Conservation (phyloP, 2,113 vertebrate genomes). For the Chrysochloris asiatica region DNA sequence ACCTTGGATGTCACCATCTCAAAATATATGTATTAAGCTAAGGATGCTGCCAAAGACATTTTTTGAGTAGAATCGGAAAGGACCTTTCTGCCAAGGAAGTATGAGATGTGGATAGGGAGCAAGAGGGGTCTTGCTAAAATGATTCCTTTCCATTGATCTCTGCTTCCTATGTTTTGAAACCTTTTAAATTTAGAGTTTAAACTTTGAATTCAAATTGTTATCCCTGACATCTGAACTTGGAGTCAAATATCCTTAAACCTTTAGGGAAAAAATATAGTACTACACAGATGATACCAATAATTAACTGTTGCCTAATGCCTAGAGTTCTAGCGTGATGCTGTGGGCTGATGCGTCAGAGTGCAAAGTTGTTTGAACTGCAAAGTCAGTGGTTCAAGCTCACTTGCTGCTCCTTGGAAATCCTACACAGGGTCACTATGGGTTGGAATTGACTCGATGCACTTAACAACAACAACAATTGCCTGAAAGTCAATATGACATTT, state of each 20-base stretch:
- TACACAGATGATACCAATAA: slow-evolving; percentile 49
- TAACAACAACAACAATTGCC: no score
- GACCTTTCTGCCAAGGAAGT: neutral
- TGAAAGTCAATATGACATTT: neutral
- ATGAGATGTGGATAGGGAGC: neutral
- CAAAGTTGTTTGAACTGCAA: no score
- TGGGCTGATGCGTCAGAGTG: no score
- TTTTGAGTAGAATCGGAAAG: neutral
- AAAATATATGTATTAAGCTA: slow-evolving; percentile 16
- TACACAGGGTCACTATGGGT: no score
- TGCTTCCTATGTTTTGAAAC: slow-evolving; percentile 62
- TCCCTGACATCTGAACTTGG: slow-evolving; percentile 37
- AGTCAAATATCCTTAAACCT: slow-evolving; percentile 54
- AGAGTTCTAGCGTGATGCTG: no score
- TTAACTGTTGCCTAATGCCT: slow-evolving; percentile 53
- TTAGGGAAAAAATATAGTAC: slow-evolving; percentile 62
- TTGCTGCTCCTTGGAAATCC: no score
- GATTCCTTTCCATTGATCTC: slow-evolving; percentile 39
- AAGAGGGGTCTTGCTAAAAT: slow-evolving; percentile 17
- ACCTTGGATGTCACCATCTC: neutral
- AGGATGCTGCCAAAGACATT: neutral
- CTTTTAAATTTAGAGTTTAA: slow-evolving; percentile 59
- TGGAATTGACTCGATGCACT: no score
- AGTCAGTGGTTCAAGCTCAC: no score
- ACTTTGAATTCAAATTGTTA: slow-evolving; percentile 56